These are phyloP conservation scores for Pomatorhinus ruficollis DNA, from an alignment of 2,113 vertebrate genomes.

Conservation along the genomic window DNA sequence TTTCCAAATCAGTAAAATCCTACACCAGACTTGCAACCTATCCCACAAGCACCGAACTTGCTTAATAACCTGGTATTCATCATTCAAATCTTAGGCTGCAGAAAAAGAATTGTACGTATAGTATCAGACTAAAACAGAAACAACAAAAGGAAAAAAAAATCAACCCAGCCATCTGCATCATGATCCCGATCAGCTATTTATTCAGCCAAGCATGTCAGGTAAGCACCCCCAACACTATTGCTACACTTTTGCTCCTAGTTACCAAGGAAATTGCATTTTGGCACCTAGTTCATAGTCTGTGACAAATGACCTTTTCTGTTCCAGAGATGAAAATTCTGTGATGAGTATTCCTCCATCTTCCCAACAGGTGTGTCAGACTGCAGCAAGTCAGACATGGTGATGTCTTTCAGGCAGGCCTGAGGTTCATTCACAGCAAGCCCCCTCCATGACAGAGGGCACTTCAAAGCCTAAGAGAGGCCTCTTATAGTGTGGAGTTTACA, in stretches of 20 bases:
- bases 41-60: neutral
- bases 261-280: neutral
- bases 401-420: neutral
- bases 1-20: neutral
- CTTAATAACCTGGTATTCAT: neutral
- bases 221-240: neutral
- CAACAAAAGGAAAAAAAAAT: neutral
- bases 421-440: neutral
- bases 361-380: neutral
- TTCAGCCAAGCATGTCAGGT: neutral
- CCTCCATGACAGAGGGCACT: neutral
- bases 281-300: neutral
- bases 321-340: neutral
- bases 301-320: neutral
- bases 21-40: neutral
- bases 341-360: neutral
- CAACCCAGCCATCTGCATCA: neutral
- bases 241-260: neutral
- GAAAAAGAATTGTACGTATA: neutral
- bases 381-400: neutral
- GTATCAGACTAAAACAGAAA: neutral
- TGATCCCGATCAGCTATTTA: neutral
- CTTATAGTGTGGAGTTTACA: neutral
- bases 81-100: neutral
- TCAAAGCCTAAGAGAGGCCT: neutral